Percentiles rank a stretch among this genome's conserved stretches.
Evolutionary conservation across 2,113 vertebrate species (phyloP).

Genomic region (Pterocles orientalis): DNA sequence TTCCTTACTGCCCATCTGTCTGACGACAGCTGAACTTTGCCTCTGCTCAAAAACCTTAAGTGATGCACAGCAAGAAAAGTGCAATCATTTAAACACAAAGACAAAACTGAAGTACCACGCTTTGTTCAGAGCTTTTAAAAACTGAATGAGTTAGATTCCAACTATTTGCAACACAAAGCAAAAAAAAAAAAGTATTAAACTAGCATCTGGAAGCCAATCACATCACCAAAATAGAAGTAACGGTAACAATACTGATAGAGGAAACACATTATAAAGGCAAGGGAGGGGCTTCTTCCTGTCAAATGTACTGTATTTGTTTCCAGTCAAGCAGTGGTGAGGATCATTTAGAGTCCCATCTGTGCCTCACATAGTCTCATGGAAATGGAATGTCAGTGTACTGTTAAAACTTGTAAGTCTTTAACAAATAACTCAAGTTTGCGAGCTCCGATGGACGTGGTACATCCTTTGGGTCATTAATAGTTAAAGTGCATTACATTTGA

Average conservation of each 20-base stretch:
- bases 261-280: neutral
- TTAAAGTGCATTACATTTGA: neutral
- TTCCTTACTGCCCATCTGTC: neutral
- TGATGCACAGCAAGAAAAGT: neutral
- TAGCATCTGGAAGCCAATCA: neutral
- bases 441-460: neutral
- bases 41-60: neutral
- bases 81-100: neutral
- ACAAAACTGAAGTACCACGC: neutral
- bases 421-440: neutral
- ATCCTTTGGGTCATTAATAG: neutral
- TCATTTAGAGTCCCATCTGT: neutral
- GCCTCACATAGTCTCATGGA: neutral
- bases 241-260: neutral
- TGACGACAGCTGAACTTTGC: neutral
- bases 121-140: neutral
- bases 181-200: neutral
- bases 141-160: neutral
- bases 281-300: neutral
- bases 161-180: neutral
- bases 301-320: neutral
- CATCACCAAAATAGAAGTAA: slow-evolving; percentile 7
- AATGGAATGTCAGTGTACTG: neutral
- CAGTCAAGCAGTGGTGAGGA: neutral
- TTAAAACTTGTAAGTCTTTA: neutral